A percentile compares a stretch with the other conserved stretches of the same genome.
Evolutionary conservation across 2,888 invertebrate species (phyloP).

Genomic region (Temnothorax rugatulus): DNA sequence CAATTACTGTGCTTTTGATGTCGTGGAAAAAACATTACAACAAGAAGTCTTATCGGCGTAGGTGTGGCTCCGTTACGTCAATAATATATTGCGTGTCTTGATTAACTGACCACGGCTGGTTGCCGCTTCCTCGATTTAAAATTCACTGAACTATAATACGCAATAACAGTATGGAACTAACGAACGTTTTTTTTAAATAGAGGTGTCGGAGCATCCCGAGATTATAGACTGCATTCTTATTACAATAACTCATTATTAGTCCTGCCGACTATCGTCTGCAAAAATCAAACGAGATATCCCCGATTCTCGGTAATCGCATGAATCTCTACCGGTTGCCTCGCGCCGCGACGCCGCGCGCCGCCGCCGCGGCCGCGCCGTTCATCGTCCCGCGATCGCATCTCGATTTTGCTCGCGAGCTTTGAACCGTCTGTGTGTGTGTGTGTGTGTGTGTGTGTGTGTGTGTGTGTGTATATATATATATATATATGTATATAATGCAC

Average conservation of each 20-base stretch:
- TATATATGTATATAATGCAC: slow-evolving; percentile 33
- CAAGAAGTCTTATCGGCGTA: slow-evolving; percentile 31
- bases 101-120: slow-evolving; percentile 48
- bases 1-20: slow-evolving; percentile 4
- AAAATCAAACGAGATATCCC: slow-evolving; percentile 31
- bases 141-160: slow-evolving; percentile 33
- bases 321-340: neutral
- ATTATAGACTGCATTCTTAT: slow-evolving; percentile 22
- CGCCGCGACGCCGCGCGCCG: slow-evolving; percentile 3
- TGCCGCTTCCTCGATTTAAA: slow-evolving; percentile 53
- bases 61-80: slow-evolving; percentile 48
- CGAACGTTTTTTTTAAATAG: slow-evolving; percentile 36
- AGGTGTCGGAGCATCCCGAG: slow-evolving; percentile 12
- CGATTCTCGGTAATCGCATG: slow-evolving; percentile 41
- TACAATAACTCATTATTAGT: slow-evolving; percentile 40
- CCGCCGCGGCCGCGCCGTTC: slow-evolving; percentile 30
- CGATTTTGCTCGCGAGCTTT: slow-evolving; percentile 34
- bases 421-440: slow-evolving; percentile 16
- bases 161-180: slow-evolving; percentile 37
- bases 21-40: neutral
- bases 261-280: neutral
- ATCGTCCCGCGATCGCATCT: slow-evolving; percentile 42
- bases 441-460: neutral
- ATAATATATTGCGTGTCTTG: slow-evolving; percentile 49
- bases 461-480: neutral